A percentile compares a stretch with the other conserved stretches of the same genome.
phyloP scores from a whole-genome alignment of 2,113 vertebrate genomes.

The Anarrhichthys ocellatus region DNA sequence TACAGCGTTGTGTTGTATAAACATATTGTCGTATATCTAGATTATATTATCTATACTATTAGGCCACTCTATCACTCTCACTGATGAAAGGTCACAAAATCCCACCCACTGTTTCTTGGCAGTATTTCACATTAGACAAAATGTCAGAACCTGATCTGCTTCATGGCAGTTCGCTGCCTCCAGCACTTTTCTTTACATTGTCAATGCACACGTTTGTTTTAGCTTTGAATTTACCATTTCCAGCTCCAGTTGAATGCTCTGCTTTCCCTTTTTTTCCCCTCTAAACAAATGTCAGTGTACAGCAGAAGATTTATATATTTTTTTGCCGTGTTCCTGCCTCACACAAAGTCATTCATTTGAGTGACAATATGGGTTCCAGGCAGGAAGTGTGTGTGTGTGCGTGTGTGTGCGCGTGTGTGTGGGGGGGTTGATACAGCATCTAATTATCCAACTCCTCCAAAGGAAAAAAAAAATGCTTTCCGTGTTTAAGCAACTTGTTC shows the following conservation, averaged over 20 bases:
- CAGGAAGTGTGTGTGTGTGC: constrained; percentile 45
- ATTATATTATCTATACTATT: constrained; percentile 57
- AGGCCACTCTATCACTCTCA: constrained; percentile 60
- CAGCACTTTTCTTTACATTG: constrained; percentile 60
- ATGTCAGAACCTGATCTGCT: constrained; percentile 77
- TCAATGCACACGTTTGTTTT: constrained; percentile 65
- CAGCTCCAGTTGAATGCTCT: constrained; percentile 63
- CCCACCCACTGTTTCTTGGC: constrained; percentile 67
- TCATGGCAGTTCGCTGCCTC: constrained; percentile 51
- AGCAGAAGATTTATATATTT: constrained; percentile 48
- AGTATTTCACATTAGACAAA: constrained; percentile 72
- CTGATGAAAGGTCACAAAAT: constrained; percentile 77
- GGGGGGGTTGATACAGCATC: constrained; percentile 64
- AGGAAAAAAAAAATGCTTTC: constrained; percentile 71
- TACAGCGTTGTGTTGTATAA: constrained; percentile 35
- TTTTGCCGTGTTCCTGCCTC: constrained; percentile 51
- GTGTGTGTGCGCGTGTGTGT: neutral
- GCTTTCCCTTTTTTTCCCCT: constrained; percentile 2
- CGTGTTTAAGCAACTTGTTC: constrained; percentile 79
- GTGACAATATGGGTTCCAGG: constrained; percentile 68
- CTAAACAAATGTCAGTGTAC: constrained; percentile 69
- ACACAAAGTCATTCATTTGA: constrained; percentile 72
- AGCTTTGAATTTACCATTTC: constrained; percentile 56
- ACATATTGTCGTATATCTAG: constrained; percentile 49
- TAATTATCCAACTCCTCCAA: constrained; percentile 78